Conservation (phyloP, 2,113 vertebrate species). For the Xyliphius kryptos region DNA sequence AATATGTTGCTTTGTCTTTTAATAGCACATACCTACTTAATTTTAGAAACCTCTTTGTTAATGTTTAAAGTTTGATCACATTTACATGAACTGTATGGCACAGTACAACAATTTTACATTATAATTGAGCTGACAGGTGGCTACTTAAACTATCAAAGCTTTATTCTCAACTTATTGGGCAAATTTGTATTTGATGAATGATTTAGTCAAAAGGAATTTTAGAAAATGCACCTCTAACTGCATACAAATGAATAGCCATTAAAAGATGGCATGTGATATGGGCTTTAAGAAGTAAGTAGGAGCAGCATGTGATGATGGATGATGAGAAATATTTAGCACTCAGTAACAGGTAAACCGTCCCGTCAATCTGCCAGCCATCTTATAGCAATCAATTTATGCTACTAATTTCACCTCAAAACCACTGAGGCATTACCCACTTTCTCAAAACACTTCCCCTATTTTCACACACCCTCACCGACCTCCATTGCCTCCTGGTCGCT, state of each 20-base stretch:
- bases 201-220: no score
- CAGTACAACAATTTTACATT: no score
- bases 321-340: constrained; percentile 38
- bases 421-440: constrained; percentile 45
- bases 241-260: background rate
- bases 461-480: constrained; percentile 19
- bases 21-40: no score
- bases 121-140: no score
- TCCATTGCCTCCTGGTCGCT: constrained; percentile 34
- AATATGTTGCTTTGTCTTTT: no score
- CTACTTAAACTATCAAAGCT: no score
- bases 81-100: no score
- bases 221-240: no score
- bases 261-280: background rate
- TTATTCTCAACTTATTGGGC: no score
- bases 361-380: constrained; percentile 25
- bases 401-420: constrained; percentile 49
- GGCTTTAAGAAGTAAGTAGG: constrained; percentile 5
- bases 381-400: constrained; percentile 49
- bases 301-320: constrained; percentile 14
- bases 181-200: no score
- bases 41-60: no score
- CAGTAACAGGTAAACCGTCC: constrained; percentile 35
- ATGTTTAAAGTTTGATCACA: no score
- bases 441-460: constrained; percentile 29